Percentiles rank a stretch among this genome's conserved stretches.
Conservation (phyloP, 2,113 vertebrate species). For the Sus scrofa region T2T-Sscrofa CM000827.6:72394001-72394500, state of each 20-base stretch:
- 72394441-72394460: conserved; percentile 16
- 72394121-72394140: neutral
- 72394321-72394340: conserved; percentile 67
- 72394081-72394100: conserved; percentile 39
- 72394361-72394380: conserved; percentile 50
- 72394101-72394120: conserved; percentile 64
- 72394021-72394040: conserved; percentile 47
- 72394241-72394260: conserved; percentile 66
- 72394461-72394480: neutral
- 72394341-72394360: conserved; percentile 54
- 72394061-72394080: conserved; percentile 34
- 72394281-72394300: conserved; percentile 35
- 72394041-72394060: conserved; percentile 49
- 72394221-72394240: conserved; percentile 81
- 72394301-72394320: conserved; percentile 35
- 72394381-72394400: conserved; percentile 39
- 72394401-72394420: neutral
- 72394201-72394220: conserved; percentile 72
- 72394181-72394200: conserved; percentile 54
- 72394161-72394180: conserved; percentile 5
- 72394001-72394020: neutral
- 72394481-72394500: neutral
- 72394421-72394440: neutral
- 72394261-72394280: conserved; percentile 70
- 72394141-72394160: conserved; percentile 16